Evolutionary conservation across 1,140 invertebrate species (phyloP), one percentile per base, ranked within the genome.

Genomic region (Papilio glaucus): DNA sequence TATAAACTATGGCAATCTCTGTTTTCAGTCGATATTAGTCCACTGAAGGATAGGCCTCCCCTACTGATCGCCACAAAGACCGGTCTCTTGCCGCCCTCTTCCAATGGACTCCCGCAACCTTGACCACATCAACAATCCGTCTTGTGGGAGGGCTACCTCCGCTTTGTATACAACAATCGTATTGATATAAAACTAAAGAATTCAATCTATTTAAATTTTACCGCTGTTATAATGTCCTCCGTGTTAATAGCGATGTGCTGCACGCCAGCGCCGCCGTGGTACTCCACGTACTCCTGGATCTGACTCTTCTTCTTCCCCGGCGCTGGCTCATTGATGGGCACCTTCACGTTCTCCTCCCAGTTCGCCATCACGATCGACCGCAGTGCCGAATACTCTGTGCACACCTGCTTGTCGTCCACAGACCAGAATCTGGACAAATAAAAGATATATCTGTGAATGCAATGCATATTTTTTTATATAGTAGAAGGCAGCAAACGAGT

Each of bases 291-390:
- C 91, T 99, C 99, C 93, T 99, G 96, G 80, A 99, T 99, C 94
- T 99, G 99, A 72, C 98, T 99, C 91, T 98, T 99, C 91, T 96
- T 97, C 86, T 98, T 98, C 3, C 98, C 98, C n/a, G 95, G 86
- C 0, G 99, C 99, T 7, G 99, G 99, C 89, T 99, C 99, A 88
- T 99, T 99, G 77, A 99, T 99, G 2, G 99, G 99, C 95, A 99
- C 93, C 93, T 99, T 99, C 8, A 99, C 97, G 0, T 98, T 99
- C 91, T 99, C 99, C 83, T 99, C 98, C 93, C 96, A 99, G 85
- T 99, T 99, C 1, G 98, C 96, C 94, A 99, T 97, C 0, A 99
- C 99, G 76, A 99, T 98, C 0, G 99, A 99, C 29, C 98, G 95
- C 9, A 99, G 94, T 0, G 98, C 96, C 0, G 99, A 99, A 92